Evolutionary conservation across 1,140 invertebrate species (phyloP).

Genomic region (Zaprionus camerounensis): DNA sequence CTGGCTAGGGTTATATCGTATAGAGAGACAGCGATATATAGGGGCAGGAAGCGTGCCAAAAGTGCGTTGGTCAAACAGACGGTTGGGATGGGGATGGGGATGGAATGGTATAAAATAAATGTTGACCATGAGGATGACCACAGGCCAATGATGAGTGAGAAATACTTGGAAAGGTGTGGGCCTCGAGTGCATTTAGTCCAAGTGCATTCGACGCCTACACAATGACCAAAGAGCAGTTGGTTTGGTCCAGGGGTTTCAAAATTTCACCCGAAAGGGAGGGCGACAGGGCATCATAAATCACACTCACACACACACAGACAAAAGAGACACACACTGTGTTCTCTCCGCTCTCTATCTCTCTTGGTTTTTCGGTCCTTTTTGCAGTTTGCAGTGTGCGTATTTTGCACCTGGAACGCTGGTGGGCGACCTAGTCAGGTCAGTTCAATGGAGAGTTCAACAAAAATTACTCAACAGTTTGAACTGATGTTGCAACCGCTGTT

Average conservation of each 20-base stretch:
- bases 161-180: constrained; percentile 52
- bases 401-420: constrained; percentile 75
- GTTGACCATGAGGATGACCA: constrained; percentile 56
- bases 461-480: constrained; percentile 71
- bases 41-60: constrained; percentile 76
- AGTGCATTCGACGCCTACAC: constrained; percentile 73
- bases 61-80: constrained; percentile 71
- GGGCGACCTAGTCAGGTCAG: constrained; percentile 56
- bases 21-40: constrained; percentile 38
- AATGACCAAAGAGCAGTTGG: constrained; percentile 47
- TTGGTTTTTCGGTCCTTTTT: not conserved
- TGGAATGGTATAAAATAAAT: constrained; percentile 29
- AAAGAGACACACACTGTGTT: constrained; percentile 3
- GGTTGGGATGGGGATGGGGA: constrained; percentile 54
- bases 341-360: not conserved
- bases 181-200: constrained; percentile 51
- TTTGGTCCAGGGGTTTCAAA: constrained; percentile 14
- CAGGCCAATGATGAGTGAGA: constrained; percentile 30
- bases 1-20: constrained; percentile 53
- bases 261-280: constrained; percentile 39
- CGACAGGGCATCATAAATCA: constrained; percentile 67
- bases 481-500: constrained; percentile 28
- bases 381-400: constrained; percentile 6
- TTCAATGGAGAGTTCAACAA: constrained; percentile 30
- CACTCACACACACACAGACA: constrained; percentile 4